Conservation (phyloP, 2,888 invertebrate genomes). For the Ischnus inquisitorius region DNA sequence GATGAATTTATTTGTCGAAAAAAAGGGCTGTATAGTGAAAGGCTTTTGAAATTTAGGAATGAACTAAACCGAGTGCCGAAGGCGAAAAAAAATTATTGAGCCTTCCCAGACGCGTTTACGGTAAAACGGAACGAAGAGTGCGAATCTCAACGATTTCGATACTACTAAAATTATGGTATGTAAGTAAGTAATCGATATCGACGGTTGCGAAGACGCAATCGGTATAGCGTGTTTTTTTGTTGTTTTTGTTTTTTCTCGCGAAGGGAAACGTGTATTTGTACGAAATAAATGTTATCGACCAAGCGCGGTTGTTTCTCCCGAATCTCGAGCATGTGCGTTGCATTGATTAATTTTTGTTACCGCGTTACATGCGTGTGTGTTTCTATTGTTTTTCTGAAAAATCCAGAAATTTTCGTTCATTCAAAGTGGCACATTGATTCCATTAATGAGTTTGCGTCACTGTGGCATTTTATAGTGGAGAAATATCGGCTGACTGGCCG, state of each 20-base stretch:
- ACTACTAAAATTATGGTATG: slow-evolving; percentile 61
- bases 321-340: slow-evolving; percentile 55
- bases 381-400: slow-evolving; percentile 11
- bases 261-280: slow-evolving; percentile 65
- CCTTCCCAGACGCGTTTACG: slow-evolving; percentile 11
- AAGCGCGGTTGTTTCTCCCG: slow-evolving; percentile 39
- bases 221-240: slow-evolving; percentile 24
- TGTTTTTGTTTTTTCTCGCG: no score
- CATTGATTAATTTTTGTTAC: slow-evolving; percentile 51
- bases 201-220: slow-evolving; percentile 36
- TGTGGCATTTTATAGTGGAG: slow-evolving; percentile 11
- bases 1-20: slow-evolving; percentile 40
- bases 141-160: slow-evolving; percentile 43
- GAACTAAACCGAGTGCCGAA: background rate
- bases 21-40: background rate
- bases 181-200: slow-evolving; percentile 56
- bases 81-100: slow-evolving; percentile 4
- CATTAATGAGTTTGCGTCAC: slow-evolving; percentile 8
- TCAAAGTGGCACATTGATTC: slow-evolving; percentile 43
- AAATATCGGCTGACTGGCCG: slow-evolving; percentile 8
- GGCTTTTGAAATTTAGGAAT: slow-evolving; percentile 3
- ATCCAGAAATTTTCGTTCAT: slow-evolving; percentile 54
- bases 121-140: slow-evolving; percentile 47
- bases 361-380: background rate
- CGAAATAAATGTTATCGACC: slow-evolving; percentile 62